phyloP scores from a whole-genome alignment of 1,140 invertebrate species.

The Drosophila sp. region DNA sequence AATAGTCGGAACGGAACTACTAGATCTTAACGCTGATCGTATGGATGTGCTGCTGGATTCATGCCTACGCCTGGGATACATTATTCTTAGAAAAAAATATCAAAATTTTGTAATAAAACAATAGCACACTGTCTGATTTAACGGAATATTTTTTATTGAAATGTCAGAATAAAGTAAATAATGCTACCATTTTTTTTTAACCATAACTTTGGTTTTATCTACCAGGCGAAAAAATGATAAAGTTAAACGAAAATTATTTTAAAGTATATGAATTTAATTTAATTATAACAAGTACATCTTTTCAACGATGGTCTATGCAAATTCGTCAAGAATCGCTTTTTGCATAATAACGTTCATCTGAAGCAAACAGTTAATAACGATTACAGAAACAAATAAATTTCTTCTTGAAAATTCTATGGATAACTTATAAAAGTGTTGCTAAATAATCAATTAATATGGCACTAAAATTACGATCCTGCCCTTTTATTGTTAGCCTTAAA shows the following conservation, averaged over 20 bases:
- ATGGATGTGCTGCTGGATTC: not conserved
- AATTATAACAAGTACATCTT: not conserved
- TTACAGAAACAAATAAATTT: not conserved
- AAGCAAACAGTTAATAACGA: not conserved
- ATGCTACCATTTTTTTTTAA: no score
- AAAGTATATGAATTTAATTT: not conserved
- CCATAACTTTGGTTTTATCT: no score
- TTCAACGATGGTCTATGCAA: not conserved
- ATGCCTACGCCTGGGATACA: not conserved
- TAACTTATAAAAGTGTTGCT: not conserved
- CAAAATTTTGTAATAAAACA: constrained; percentile 7
- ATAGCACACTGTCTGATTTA: not conserved
- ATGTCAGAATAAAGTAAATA: no score
- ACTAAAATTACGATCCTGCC: not conserved
- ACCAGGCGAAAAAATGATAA: no score
- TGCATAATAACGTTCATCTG: not conserved
- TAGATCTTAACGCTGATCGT: not conserved
- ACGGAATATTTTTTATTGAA: not conserved
- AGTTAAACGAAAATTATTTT: no score
- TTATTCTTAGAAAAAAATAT: not conserved
- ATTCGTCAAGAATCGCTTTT: not conserved
- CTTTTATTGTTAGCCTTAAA: not conserved
- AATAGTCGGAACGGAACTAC: not conserved
- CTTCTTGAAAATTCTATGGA: not conserved
- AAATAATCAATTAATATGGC: not conserved